Base-by-base conservation (phyloP, 2,113 vertebrate species). In the Ciconia boyciana region DNA sequence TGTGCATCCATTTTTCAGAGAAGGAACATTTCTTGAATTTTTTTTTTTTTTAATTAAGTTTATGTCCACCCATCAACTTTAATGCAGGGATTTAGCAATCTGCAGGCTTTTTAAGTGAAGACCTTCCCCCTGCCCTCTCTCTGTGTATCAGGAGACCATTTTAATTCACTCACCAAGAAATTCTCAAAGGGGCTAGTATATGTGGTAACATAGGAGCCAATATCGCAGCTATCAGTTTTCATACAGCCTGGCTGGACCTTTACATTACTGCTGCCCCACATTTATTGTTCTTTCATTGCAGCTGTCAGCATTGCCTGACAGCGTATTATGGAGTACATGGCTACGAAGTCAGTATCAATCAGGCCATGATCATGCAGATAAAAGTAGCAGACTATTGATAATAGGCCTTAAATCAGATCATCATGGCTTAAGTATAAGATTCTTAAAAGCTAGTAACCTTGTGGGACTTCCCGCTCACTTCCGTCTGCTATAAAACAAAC, bases 171-270 rank as follows among this genome's bases (percentile, higher is more conserved):
- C 97, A 97, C 97, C 90, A 95, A 93, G 94, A 98, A 98, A 98
- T 97, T 96, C 98, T 98, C 98, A 72, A 85, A 87, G 98, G 98
- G 87, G 91, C 91, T 94, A 95, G 72, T 96, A 69, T 95, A 96
- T 87, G 93, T 94, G 95, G 98, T 93, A 98, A 98, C 98, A 98
- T 41, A 98, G 97, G 91, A 99, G 96, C 97, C 98, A 99, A 99
- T 99, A 98, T 98, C 98, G 91, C 66, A 98, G 98, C 98, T 98
- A 99, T 99, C 98, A 98, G 98, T 99, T 99, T 99, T 98, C 98
- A 99, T 99, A 98, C 98, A 98, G 97, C 88, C 95, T 78, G 46
- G 95, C 96, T 97, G 98, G 98, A 98, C 98, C 98, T 98, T 98
- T 98, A 96, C 98, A 98, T 98, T 98, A 98, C 94, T 48, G 97